Evolutionary conservation across 2,888 invertebrate species (phyloP).

Genomic region (Flexamia atlantica): DNA sequence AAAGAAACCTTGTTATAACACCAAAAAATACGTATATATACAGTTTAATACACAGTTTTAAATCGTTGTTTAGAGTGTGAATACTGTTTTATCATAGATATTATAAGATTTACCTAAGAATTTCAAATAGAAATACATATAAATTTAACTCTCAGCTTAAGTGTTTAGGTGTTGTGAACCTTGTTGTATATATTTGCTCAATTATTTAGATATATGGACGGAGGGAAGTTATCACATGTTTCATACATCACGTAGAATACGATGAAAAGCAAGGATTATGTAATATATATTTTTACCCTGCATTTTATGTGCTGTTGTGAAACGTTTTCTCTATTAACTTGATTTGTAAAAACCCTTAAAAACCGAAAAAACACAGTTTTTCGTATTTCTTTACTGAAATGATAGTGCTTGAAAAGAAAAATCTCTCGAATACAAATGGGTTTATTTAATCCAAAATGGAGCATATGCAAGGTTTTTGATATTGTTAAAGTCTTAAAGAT

Average conservation of each 20-base stretch:
- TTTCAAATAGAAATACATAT: not conserved
- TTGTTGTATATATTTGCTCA: slow-evolving; percentile 54
- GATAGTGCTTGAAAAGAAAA: no score
- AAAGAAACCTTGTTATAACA: slow-evolving; percentile 4
- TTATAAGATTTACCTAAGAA: slow-evolving; percentile 1
- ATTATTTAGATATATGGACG: slow-evolving; percentile 4
- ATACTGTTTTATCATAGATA: slow-evolving; percentile 8
- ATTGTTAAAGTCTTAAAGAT: no score
- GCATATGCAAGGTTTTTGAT: no score
- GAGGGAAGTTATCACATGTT: not conserved
- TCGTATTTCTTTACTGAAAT: no score
- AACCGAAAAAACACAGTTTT: not conserved
- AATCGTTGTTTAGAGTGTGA: slow-evolving; percentile 8
- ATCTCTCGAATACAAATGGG: no score
- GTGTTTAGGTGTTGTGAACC: slow-evolving; percentile 32
- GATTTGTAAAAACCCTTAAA: not conserved
- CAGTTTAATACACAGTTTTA: slow-evolving; percentile 8
- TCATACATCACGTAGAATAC: not conserved
- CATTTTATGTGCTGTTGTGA: not conserved
- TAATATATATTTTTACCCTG: slow-evolving; percentile 5
- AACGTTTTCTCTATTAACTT: not conserved
- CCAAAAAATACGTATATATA: slow-evolving; percentile 23
- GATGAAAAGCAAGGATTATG: not conserved
- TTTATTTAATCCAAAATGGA: no score
- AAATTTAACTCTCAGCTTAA: slow-evolving; percentile 9